These are phyloP conservation scores for Gobiocypris rarus DNA, from an alignment of 2,113 vertebrate genomes.

Conservation along the genomic window DNA sequence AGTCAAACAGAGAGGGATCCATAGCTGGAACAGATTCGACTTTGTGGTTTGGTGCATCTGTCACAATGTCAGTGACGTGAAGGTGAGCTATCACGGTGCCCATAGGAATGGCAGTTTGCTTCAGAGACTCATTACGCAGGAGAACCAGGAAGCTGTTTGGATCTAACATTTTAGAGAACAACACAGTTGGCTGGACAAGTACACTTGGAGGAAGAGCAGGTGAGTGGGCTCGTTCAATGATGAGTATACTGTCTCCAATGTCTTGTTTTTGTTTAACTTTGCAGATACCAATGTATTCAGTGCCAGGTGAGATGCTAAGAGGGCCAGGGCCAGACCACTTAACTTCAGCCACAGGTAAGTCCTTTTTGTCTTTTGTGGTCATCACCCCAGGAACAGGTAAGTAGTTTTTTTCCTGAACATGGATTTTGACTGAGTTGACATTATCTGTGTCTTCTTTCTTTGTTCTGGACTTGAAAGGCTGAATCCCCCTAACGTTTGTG, in stretches of 20 bases:
- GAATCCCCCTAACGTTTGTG: not conserved
- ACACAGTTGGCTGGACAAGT: constrained; percentile 3
- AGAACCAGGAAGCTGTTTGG: constrained; percentile 37
- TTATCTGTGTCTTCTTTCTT: not conserved
- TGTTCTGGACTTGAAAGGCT: not conserved
- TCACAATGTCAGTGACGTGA: constrained; percentile 5
- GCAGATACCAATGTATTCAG: not conserved
- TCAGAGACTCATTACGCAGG: constrained; percentile 42
- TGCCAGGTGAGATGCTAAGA: not conserved
- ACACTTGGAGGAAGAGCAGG: not conserved
- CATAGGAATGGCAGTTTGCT: constrained; percentile 30
- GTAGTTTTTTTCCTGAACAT: no score
- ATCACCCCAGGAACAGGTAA: not conserved
- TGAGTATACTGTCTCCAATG: not conserved
- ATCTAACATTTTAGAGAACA: constrained; percentile 32
- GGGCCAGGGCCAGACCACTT: not conserved
- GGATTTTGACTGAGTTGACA: no score
- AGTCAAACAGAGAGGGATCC: constrained; percentile 5
- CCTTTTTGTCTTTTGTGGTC: not conserved
- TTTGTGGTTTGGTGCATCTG: not conserved
- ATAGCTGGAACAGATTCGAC: not conserved
- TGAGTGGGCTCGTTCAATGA: not conserved
- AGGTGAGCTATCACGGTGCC: constrained; percentile 40
- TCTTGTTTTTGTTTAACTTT: constrained; percentile 2
- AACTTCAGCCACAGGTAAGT: constrained; percentile 6